Base-by-base conservation (phyloP, 2,113 vertebrate genomes). In the Phocoena phocoena region DNA sequence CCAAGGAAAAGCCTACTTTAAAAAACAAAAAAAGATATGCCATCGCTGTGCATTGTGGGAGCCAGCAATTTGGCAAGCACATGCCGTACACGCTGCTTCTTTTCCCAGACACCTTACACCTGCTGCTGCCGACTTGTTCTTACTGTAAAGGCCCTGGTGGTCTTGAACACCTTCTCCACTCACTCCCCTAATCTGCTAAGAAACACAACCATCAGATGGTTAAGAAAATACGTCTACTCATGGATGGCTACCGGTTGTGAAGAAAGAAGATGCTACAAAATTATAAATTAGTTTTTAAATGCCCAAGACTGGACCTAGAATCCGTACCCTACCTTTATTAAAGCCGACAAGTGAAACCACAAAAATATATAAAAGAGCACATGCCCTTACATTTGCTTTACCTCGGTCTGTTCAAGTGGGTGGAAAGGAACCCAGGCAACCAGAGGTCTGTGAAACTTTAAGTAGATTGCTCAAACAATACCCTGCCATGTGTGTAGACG, bases 251-350 rank as follows among this genome's bases (percentile, higher is more conserved):
- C 33, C 3, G 33, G 36, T 21, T 65, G 8, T 60, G n/a, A 55
- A 92, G 91, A 85, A 85, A 77, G 28, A 33, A 84, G 25, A 96
- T 73, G 60, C 13, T 83, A 88, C 8, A 76, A 96, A 97, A 90
- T 88, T 58, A 77, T 21, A 92, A 76, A 84, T 95, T 81, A 3
- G 5, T 26, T 86, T 83, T 71, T 50, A 79, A 87, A 93, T 36
- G 13, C n/a, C 63, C 3, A 12, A 77, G 84, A 84, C 70, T 80
- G 31, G 58, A 41, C 82, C 11, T 76, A 38, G 85, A 77, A 90
- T 38, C 4, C 81, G 6, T 71, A 63, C 14, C 47, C n/a, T 60
- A 31, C 26, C 23, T 67, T 76, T 92, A 79, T 86, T 83, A 92
- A 95, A 83, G 25, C 63, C 33, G 50, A 20, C 63, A 91, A 55